Base-by-base conservation (phyloP, 2,888 invertebrate species). In the Glaucopsyche alexis region DNA sequence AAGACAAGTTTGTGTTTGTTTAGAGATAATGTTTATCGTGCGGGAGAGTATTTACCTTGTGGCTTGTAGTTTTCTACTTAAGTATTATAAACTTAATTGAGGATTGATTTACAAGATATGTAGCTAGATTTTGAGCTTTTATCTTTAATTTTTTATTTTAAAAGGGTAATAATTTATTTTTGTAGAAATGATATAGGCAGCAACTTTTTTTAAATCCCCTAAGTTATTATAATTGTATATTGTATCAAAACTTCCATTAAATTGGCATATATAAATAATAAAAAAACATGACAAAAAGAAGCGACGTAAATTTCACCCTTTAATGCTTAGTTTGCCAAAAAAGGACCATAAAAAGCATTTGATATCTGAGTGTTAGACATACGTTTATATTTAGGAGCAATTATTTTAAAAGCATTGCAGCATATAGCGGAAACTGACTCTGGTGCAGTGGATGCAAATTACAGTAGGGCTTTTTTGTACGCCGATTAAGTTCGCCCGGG, bases 361-460 rank as follows among this genome's bases (percentile, higher is more conserved):
- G 11, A 45, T 47, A 14, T 66, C 16, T 40, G 42, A 42, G 66
- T 16, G 65, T 16, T 70, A 42, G n/a, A 70, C 60, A 50, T 65
- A 49, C 29, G 40, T 38, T 65, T 64, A 72, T 52, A 50, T 66
- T 42, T 50, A 16, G 49, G 14, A n/a, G 72, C 72, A 72, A 72
- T 72, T 72, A 72, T 66, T 72, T 50, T 65, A 66, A 75, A 73
- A 74, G 52, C 55, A 74, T 67, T 73, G 74, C 72, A 75, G 74
- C 72, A 71, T 72, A 47, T 73, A 76, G 74, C 77, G 77, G 77
- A 79, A 76, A 74, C 74, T 74, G 75, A 73, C 77, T 81, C 79
- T 79, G 79, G 78, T 78, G 80, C 78, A 80, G 77, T 75, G 78
- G 78, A 79, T 80, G 80, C 78, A 81, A 81, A 81, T 81, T 81